These are phyloP conservation scores for Leptura quadrifasciata DNA, from an alignment of 2,888 invertebrate genomes.

Conservation along the genomic window DNA sequence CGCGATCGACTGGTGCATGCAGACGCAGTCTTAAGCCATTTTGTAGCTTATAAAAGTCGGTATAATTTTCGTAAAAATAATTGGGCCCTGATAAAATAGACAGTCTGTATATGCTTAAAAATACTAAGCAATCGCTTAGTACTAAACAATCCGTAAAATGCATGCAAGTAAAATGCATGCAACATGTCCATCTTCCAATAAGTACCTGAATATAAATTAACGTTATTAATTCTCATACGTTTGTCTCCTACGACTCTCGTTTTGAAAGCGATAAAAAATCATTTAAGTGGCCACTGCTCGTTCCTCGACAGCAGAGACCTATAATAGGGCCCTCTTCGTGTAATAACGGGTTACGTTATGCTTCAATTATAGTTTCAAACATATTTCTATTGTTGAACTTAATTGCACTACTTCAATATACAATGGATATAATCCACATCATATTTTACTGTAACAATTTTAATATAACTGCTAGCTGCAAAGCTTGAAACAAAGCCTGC, in stretches of 20 bases:
- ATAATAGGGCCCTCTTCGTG: conserved; percentile 19
- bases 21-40: no score
- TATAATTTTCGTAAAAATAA: no score
- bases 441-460: background rate
- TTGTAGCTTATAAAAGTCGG: no score
- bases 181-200: no score
- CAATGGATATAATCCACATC: conserved; percentile 20
- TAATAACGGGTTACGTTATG: conserved; percentile 27
- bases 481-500: background rate
- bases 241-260: background rate
- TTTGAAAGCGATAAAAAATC: conserved; percentile 1
- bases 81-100: no score
- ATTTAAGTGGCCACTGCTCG: conserved; percentile 1
- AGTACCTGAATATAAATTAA: background rate
- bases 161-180: no score
- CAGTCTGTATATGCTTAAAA: no score
- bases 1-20: no score
- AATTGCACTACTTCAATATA: conserved; percentile 28
- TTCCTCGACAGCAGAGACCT: conserved; percentile 8
- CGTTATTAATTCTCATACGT: background rate
- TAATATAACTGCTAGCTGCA: background rate
- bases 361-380: conserved; percentile 26
- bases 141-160: no score
- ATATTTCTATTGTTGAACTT: conserved; percentile 22
- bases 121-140: no score